Evolutionary conservation across 2,888 invertebrate genomes (phyloP), one percentile per base, ranked within the genome.

Genomic region (Creontiades dilutus): DNA sequence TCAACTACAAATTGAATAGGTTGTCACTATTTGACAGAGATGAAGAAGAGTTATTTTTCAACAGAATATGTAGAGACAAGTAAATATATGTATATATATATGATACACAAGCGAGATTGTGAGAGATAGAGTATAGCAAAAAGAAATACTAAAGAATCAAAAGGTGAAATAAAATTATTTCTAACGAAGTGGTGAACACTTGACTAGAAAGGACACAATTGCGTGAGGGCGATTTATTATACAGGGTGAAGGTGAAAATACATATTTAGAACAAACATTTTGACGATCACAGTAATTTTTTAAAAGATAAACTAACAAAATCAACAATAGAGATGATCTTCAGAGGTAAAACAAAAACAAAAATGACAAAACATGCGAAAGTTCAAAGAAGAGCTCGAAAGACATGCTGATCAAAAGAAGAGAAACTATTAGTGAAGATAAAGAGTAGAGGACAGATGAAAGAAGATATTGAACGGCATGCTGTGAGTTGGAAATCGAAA

Each of bases 271-370:
- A 19, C 37, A 23, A 82, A 19, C 5, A 52, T 82, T 52, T 16
- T 47, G 68, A 68, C 23, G 23, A 23, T 68, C 68, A 68, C 68
- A 68, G 11, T 52, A 52, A 37, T 37, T 81, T 81, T 82, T 82
- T 48, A 46, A 4, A 82, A 85, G 27, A 57, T 61, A 37, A n/a
- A 85, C 46, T n/a, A 61, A 19, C 46, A 85, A 11, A 85, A 57
- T 14, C 57, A n/a, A 13, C 14, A 85, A 61, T 14, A 19, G 48
- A 0, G 19, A 9, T 88, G 76, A 78, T 88, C 88, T 88, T 78
- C 76, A 88, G 86, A 86, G 86, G 75, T 75, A 78, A 28, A 68
- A 52, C n/a, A n/a, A n/a, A n/a, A n/a, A n/a, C n/a, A n/a, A 78
- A 0, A 52, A 78, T 27, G 14, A 55, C 23, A 82, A 27, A 85